Evolutionary conservation across 2,888 invertebrate genomes (phyloP), one percentile per base, ranked within the genome.

Genomic region (Metalampra italica): DNA sequence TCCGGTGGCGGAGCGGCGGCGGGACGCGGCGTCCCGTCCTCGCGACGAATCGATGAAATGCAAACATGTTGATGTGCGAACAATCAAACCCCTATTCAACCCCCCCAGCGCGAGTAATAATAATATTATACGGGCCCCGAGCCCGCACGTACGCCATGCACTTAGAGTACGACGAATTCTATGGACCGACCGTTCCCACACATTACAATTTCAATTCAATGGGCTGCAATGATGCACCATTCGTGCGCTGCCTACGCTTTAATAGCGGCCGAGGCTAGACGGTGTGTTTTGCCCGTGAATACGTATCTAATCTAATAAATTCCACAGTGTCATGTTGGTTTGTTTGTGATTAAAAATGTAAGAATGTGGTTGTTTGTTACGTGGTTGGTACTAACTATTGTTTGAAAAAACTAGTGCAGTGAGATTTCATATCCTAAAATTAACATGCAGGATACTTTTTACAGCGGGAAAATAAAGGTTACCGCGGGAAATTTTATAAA

Each of bases 11-110:
- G 52, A 60, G 61, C 62, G 60, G 60, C 59, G 57, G 57, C 29
- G 53, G 62, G 59, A 52, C 52, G 58, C 22, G 22, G 22, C 22
- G 22, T 22, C 22, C 22, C 22, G 22, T 22, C 60, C 60, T n/a
- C n/a, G n/a, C n/a, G n/a, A n/a, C 68, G 75, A 84, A 87, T 87
- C 86, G 85, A 87, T 84, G 83, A 76, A 78, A 78, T 64, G 77
- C 81, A 80, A 81, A 81, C 82, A 84, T 76, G 80, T 82, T 82
- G 80, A 85, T 86, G 80, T 79, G 85, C 77, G 83, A 83, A 84
- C 85, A 82, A 83, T 83, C 78, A 78, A 78, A 75, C 74, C 75
- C 75, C 74, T 73, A 75, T 73, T 70, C 76, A 71, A 76, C 80
- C 84, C 82, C 78, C 75, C 67, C 63, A 62, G 55, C 64, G 62